phyloP scores from a whole-genome alignment of 1,140 invertebrate species.

The Drosophila chauvacae region DNA sequence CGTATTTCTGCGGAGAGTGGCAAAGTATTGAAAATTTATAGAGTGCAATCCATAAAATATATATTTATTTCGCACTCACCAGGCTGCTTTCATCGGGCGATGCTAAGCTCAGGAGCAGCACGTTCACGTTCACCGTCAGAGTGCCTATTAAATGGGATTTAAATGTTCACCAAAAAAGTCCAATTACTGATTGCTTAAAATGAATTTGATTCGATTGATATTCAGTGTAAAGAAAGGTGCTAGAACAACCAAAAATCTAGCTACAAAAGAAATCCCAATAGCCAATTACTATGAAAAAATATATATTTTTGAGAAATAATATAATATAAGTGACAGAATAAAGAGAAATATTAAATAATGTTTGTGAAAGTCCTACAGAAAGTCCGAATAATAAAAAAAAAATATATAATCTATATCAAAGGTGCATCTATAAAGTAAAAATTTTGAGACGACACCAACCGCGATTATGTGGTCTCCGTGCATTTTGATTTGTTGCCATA shows the following conservation, averaged over 20 bases:
- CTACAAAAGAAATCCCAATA: neutral
- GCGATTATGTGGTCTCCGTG: slow-evolving; percentile 83
- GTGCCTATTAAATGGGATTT: slow-evolving; percentile 88
- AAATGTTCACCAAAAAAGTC: neutral
- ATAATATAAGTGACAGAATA: neutral
- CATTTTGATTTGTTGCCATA: slow-evolving; percentile 86
- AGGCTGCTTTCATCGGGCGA: slow-evolving; percentile 97
- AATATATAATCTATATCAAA: neutral
- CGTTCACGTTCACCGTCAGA: slow-evolving; percentile 95
- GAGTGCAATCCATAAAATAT: slow-evolving; percentile 1
- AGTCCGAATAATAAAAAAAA: neutral
- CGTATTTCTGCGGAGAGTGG: slow-evolving; percentile 91
- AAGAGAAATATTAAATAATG: neutral
- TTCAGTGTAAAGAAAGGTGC: neutral
- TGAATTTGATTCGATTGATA: slow-evolving; percentile 1
- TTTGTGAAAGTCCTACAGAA: neutral
- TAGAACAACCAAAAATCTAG: slow-evolving; percentile 18
- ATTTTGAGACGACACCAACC: slow-evolving; percentile 67
- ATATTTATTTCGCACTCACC: slow-evolving; percentile 87
- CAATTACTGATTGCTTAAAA: neutral
- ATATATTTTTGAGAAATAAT: neutral
- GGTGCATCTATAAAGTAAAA: slow-evolving; percentile 9
- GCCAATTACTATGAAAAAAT: neutral
- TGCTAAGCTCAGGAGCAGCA: slow-evolving; percentile 95
- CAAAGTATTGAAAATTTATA: neutral